phyloP scores from a whole-genome alignment of 2,113 vertebrate genomes.

The Parotia lawesii region DNA sequence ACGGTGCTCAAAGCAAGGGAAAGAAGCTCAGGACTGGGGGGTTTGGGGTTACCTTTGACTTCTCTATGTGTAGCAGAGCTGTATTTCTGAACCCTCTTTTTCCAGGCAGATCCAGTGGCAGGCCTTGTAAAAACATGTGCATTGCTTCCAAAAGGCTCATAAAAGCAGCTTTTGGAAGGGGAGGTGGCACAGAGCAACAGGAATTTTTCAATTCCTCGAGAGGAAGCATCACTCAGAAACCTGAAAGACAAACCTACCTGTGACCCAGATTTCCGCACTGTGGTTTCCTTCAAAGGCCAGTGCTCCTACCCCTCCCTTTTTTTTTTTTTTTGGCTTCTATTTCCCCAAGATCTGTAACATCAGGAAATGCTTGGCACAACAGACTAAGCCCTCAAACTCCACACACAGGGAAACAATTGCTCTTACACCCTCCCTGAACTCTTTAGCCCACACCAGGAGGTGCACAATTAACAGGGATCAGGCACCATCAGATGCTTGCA shows the following conservation, averaged over 20 bases:
- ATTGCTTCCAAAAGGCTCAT: not conserved
- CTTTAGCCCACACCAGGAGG: not conserved
- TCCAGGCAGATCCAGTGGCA: not conserved
- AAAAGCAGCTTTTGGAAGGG: not conserved
- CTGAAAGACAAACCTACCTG: not conserved
- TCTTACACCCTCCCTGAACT: not conserved
- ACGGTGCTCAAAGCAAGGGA: not conserved
- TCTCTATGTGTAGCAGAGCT: not conserved
- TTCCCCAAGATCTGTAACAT: not conserved
- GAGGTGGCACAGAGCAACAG: fast-evolving
- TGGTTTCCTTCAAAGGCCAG: not conserved
- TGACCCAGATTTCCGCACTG: not conserved
- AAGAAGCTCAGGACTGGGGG: not conserved
- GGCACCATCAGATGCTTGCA: not conserved
- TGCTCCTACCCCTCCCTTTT: not conserved
- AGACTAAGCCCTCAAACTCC: not conserved
- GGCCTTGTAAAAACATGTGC: not conserved
- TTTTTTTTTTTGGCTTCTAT: not conserved
- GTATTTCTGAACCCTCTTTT: not conserved
- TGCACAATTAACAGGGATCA: not conserved
- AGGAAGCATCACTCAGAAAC: not conserved
- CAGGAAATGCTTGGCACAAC: not conserved
- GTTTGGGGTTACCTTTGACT: not conserved
- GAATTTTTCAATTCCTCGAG: not conserved
- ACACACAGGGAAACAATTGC: not conserved